Base-by-base conservation (phyloP, 2,113 vertebrate genomes). In the Actenoides lindsayi region DNA sequence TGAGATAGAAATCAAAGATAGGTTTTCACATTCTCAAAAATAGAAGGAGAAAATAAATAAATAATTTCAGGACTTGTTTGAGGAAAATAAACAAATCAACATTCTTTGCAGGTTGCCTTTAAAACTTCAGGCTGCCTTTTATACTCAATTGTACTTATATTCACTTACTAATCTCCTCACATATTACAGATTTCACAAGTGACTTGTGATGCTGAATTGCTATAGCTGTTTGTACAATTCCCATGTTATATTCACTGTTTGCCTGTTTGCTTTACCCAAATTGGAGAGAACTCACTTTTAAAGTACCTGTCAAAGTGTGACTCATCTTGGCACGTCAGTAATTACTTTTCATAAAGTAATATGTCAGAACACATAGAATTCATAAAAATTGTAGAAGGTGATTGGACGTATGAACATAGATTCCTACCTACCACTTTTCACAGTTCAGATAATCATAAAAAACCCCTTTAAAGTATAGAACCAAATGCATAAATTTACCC, bases 151-250 rank as follows among this genome's bases (percentile, higher is more conserved):
- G 93, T 83, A 74, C 70, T 42, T 93, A 65, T 10, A 87, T 57
- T 90, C 1, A 0, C 70, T 96, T 96, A 70, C 44, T 91, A 94
- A 96, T 94, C 96, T 95, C 84, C 93, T 96, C 93, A 96, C 84
- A 96, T 89, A 94, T 85, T 88, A 50, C 54, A 93, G 82, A 96
- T 97, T 97, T 96, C 92, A 96, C 94, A 97, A 97, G 46, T 93
- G 87, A 96, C 84, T 96, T 93, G 93, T 96, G 84, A 90, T 51
- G 67, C 28, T 83, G 94, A 96, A 96, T 95, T 95, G 89, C 78
- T 79, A 16, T 79, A 89, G 81, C 39, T 94, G 83, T 85, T 94
- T 94, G 63, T 83, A 91, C 87, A 85, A 33, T 88, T 97, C 78
- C 67, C 16, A 25, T 50, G 70, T 80, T 95, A 93, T 95, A 93